Conservation (phyloP, 2,113 vertebrate genomes). For the Dendrocopos noguchii region DNA sequence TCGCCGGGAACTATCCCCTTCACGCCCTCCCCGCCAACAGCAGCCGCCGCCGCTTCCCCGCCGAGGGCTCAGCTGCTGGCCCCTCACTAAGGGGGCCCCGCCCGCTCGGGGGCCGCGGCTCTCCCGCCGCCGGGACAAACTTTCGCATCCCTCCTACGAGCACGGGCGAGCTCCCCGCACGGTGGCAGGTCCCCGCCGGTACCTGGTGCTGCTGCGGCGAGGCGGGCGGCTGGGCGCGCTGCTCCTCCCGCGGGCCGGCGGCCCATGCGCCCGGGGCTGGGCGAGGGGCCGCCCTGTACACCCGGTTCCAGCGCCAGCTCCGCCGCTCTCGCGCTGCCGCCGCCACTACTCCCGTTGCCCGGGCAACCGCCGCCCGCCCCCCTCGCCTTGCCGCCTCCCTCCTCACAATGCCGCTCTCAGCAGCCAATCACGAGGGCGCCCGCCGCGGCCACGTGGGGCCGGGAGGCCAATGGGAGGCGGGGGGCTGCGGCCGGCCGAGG, state of each 20-base stretch:
- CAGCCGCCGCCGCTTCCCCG: not conserved
- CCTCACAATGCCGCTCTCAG: not conserved
- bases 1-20: not conserved
- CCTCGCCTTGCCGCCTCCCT: not conserved
- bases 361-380: conserved; percentile 67
- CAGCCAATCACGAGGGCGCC: conserved; percentile 43
- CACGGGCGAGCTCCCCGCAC: not conserved
- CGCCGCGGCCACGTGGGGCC: conserved; percentile 58
- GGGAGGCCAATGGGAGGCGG: conserved; percentile 55
- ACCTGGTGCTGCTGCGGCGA: not conserved
- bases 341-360: conserved; percentile 53
- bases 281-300: not conserved
- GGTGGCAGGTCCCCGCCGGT: not conserved
- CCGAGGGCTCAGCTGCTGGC: not conserved
- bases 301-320: not conserved
- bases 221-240: not conserved
- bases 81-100: not conserved
- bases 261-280: conserved; percentile 8
- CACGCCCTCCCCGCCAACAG: not conserved
- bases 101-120: not conserved
- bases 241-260: not conserved
- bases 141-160: not conserved
- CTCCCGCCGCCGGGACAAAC: not conserved
- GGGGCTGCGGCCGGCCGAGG: not conserved
- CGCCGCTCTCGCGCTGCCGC: conserved; percentile 4